Conservation (phyloP, 2,888 invertebrate species). For the Linnaemya tessellans region DNA sequence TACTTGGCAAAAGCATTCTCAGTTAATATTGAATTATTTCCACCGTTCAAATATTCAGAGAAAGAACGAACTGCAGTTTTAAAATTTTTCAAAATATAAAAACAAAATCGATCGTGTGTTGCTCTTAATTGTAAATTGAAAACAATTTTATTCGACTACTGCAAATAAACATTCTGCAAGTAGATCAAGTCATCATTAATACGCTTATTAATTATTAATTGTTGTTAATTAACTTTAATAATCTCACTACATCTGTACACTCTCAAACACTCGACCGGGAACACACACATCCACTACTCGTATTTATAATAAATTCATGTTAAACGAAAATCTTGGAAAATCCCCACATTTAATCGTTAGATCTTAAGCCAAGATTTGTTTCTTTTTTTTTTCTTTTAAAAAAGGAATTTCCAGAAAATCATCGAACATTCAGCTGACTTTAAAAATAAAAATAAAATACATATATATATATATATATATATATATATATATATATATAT, state of each 20-base stretch:
- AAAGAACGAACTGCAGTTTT: not conserved
- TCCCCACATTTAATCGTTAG: not conserved
- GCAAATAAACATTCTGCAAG: constrained; percentile 17
- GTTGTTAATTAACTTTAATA: constrained; percentile 38
- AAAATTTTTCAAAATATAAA: not conserved
- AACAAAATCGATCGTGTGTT: constrained; percentile 28
- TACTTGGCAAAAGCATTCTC: constrained; percentile 56
- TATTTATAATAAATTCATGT: constrained; percentile 26
- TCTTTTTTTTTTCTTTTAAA: constrained; percentile 4
- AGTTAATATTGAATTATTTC: constrained; percentile 1
- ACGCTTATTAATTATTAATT: constrained; percentile 5
- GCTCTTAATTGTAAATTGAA: constrained; percentile 20
- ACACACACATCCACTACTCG: not conserved
- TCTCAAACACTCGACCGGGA: not conserved
- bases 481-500: no score
- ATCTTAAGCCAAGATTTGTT: constrained; percentile 30
- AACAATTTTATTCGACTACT: not conserved
- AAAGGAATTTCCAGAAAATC: constrained; percentile 63
- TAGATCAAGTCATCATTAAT: constrained; percentile 26
- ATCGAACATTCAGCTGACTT: constrained; percentile 59
- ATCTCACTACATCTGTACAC: constrained; percentile 25
- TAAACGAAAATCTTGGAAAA: constrained; percentile 47
- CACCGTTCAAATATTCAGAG: constrained; percentile 63
- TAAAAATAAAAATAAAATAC: not conserved
- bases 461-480: no score